Evolutionary conservation across 35 echinoderm and acorn worm genomes (phyloP).

Genomic region (Anneissia japonica): DNA sequence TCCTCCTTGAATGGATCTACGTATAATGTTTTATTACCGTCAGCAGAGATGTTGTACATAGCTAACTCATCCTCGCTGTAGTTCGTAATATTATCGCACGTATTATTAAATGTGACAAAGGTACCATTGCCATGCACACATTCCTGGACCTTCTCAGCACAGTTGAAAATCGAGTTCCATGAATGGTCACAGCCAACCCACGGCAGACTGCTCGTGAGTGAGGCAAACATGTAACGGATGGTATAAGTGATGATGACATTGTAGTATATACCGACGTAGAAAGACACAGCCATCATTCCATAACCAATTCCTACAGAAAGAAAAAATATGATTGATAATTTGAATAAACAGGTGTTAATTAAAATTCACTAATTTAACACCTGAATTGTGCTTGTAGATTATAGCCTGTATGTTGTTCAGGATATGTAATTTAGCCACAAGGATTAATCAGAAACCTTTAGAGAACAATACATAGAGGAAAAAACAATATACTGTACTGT

Average conservation of each 20-base stretch:
- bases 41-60: neutral
- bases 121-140: slow-evolving; percentile 15
- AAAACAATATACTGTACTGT: no score
- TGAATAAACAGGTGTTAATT: no score
- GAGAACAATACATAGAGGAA: no score
- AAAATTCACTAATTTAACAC: no score
- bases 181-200: slow-evolving; percentile 36
- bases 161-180: slow-evolving; percentile 41
- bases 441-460: no score
- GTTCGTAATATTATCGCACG: neutral
- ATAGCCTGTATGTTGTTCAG: no score
- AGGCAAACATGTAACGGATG: slow-evolving; percentile 50
- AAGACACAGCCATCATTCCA: slow-evolving; percentile 13
- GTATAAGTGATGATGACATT: slow-evolving; percentile 49
- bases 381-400: no score
- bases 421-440: no score
- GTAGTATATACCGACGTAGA: slow-evolving; percentile 37
- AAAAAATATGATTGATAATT: no score
- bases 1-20: neutral
- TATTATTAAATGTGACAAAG: slow-evolving; percentile 4
- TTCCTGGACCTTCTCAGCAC: slow-evolving; percentile 19
- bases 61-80: neutral
- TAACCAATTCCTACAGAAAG: slow-evolving; percentile 20
- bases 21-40: neutral
- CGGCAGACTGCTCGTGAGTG: slow-evolving; percentile 36